Percentiles rank a stretch among this genome's conserved stretches.
Evolutionary conservation across 2,888 invertebrate genomes (phyloP).

Genomic region (Oeneis ivallda): DNA sequence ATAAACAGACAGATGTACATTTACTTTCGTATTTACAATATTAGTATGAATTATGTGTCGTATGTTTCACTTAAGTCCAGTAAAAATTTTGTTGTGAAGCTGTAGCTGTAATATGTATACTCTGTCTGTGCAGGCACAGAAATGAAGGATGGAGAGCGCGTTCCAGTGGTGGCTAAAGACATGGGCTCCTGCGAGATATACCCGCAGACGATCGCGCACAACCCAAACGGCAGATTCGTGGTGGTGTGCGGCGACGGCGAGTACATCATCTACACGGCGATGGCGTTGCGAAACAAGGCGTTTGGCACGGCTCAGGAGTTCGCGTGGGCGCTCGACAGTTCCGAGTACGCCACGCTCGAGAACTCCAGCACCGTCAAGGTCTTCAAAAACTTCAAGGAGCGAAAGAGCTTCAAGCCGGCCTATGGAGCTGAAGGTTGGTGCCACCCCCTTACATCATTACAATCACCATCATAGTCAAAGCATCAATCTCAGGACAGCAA

Average conservation of each 20-base stretch:
- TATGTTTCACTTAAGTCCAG: too few species aligned
- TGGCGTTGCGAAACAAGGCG: constrained; percentile 99
- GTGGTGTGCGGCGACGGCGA: constrained; percentile 99
- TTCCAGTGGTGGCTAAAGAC: constrained; percentile 97
- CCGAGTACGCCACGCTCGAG: constrained; percentile 94
- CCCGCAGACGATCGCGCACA: constrained; percentile 98
- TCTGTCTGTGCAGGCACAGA: constrained; percentile 74
- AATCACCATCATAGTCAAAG: too few species aligned
- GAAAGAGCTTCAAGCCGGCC: constrained; percentile 97
- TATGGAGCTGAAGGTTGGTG: constrained; percentile 94
- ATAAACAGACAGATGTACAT: too few species aligned
- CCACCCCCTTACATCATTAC: too few species aligned
- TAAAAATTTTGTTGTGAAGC: too few species aligned
- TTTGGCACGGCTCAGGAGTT: constrained; percentile 99
- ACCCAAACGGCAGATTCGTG: constrained; percentile 95
- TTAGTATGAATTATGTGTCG: too few species aligned
- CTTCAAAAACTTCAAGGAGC: constrained; percentile 99
- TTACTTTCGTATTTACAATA: too few species aligned
- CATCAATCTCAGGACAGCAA: too few species aligned
- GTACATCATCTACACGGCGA: constrained; percentile 99
- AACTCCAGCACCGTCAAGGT: constrained; percentile 94
- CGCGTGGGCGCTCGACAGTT: constrained; percentile 98
- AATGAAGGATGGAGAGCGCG: constrained; percentile 94
- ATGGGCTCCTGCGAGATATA: constrained; percentile 99
- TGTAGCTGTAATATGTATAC: too few species aligned